These are phyloP conservation scores for Upupa epops DNA, from an alignment of 2,113 vertebrate species.

Conservation along the genomic window DNA sequence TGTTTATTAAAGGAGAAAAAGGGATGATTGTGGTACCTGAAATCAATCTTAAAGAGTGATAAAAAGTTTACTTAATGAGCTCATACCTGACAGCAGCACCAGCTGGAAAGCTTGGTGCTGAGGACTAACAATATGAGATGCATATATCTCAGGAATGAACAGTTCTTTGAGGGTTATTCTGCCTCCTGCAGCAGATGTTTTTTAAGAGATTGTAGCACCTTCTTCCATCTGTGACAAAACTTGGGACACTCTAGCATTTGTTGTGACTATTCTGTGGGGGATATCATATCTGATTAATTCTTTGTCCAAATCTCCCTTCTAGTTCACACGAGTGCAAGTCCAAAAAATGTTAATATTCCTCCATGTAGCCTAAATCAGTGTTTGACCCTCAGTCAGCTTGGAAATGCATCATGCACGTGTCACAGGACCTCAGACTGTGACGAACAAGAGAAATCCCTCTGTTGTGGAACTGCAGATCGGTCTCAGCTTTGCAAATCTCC, in stretches of 20 bases:
- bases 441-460: background rate
- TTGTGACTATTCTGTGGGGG: background rate
- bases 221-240: background rate
- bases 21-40: background rate
- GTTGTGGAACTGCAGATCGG: background rate
- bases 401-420: background rate
- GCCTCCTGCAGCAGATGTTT: background rate
- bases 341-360: background rate
- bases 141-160: background rate
- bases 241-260: background rate
- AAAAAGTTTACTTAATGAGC: conserved; percentile 17
- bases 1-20: background rate
- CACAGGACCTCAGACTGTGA: background rate
- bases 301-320: background rate
- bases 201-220: background rate
- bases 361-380: background rate
- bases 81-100: background rate
- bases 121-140: background rate
- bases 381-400: background rate
- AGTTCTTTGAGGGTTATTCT: background rate
- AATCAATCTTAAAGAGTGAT: background rate
- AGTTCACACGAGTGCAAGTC: background rate
- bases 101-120: background rate
- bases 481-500: background rate
- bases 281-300: background rate